phyloP scores from a whole-genome alignment of 2,113 vertebrate species.

The Xenopus laevis region DNA sequence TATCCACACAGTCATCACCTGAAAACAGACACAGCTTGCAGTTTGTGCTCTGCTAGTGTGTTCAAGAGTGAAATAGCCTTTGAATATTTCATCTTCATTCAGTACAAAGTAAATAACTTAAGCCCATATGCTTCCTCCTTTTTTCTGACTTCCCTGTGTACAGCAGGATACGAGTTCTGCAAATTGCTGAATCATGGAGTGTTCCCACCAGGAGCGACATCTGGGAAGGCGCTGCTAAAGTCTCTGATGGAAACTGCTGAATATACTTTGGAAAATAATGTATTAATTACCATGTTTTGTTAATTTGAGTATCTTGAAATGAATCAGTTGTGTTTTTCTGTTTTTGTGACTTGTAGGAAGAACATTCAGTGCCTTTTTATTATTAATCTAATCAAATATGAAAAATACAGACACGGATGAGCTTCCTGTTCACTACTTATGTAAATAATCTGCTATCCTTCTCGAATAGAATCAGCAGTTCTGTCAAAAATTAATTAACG shows the following conservation, averaged over 20 bases:
- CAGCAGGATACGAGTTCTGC: background rate
- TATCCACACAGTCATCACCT: background rate
- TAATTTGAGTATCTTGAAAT: conserved; percentile 1
- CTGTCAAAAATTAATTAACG: conserved; percentile 24
- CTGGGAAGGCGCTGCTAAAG: background rate
- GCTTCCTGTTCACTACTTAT: conserved; percentile 14
- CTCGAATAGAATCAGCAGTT: background rate
- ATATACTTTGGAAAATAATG: background rate
- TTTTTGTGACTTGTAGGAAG: background rate
- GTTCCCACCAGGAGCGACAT: background rate
- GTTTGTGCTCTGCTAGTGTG: conserved; percentile 8
- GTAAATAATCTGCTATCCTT: conserved; percentile 22
- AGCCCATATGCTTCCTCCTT: background rate
- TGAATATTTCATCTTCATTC: background rate
- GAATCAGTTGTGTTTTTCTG: background rate
- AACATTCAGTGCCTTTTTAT: background rate
- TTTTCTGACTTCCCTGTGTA: background rate
- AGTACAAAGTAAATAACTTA: background rate
- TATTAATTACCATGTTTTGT: conserved; percentile 3
- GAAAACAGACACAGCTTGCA: conserved; percentile 1
- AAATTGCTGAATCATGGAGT: background rate
- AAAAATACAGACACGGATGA: background rate
- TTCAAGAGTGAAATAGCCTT: background rate
- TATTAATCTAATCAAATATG: conserved; percentile 11
- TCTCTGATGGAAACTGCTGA: background rate